Conservation (phyloP, 2,888 invertebrate species). For the Leptinotarsa juncta region DNA sequence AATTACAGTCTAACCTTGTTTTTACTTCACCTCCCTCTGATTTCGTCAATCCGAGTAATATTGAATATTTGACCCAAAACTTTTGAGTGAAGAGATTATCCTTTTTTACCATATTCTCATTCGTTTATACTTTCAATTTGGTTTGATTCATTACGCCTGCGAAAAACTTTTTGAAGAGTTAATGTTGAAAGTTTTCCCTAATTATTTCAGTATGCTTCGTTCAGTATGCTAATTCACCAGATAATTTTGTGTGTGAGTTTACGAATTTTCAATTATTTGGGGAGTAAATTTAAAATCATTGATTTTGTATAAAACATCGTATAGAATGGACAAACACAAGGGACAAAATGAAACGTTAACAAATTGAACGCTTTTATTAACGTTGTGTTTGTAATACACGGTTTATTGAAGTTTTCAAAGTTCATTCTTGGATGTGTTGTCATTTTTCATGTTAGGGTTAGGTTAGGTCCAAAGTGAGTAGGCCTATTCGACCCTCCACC, state of each 20-base stretch:
- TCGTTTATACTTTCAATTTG: slow-evolving; percentile 26
- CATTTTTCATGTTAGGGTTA: too few relatives aligned
- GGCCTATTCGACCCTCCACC: too few relatives aligned
- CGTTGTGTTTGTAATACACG: slow-evolving; percentile 14
- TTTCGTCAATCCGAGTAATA: not conserved
- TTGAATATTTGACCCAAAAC: slow-evolving; percentile 5
- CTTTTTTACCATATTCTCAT: slow-evolving; percentile 23
- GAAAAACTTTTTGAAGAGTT: slow-evolving; percentile 26
- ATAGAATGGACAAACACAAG: slow-evolving; percentile 24
- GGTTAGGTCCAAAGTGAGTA: too few relatives aligned
- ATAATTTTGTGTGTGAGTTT: not conserved
- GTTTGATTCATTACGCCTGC: slow-evolving; percentile 33
- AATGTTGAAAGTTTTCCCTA: slow-evolving; percentile 26
- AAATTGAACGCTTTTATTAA: slow-evolving; percentile 35
- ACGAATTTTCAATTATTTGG: not conserved
- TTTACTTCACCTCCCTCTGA: too few relatives aligned
- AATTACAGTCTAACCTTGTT: too few relatives aligned
- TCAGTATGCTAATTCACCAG: not conserved
- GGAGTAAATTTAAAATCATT: not conserved
- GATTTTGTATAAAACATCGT: not conserved
- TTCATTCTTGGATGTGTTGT: slow-evolving; percentile 2
- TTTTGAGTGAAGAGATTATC: slow-evolving; percentile 25
- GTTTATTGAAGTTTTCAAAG: slow-evolving; percentile 15
- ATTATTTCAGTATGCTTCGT: slow-evolving; percentile 30
- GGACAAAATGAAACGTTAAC: slow-evolving; percentile 35